Percentiles rank a stretch among this genome's conserved stretches.
Evolutionary conservation across 2,888 invertebrate genomes (phyloP).

Genomic region (Chaetoderma sp.): DNA sequence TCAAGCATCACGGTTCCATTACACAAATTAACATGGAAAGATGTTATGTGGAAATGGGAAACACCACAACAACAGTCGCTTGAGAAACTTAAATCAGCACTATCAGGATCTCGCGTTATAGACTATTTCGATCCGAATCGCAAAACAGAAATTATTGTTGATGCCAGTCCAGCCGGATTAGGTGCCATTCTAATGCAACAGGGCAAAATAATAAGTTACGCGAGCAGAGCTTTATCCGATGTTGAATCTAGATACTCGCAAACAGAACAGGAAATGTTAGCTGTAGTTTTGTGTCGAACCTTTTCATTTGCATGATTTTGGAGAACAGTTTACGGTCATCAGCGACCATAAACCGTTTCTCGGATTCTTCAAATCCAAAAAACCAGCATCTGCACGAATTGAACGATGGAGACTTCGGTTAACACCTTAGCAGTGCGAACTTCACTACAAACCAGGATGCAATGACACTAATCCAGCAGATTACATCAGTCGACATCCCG

Average conservation of each 20-base stretch:
- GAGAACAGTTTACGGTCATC: conserved; percentile 39
- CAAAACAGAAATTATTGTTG: conserved; percentile 39
- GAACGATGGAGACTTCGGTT: conserved; percentile 17
- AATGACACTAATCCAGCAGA: conserved; percentile 27
- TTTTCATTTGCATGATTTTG: conserved; percentile 49
- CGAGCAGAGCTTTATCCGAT: conserved; percentile 39
- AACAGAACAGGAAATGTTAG: conserved; percentile 47
- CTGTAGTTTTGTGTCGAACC: conserved; percentile 50
- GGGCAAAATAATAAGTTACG: conserved; percentile 37
- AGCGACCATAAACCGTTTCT: conserved; percentile 54
- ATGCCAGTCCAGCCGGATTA: conserved; percentile 44
- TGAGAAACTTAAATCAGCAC: conserved; percentile 33
- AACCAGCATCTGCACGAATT: conserved; percentile 36
- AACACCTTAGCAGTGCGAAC: conserved; percentile 12
- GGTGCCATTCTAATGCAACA: conserved; percentile 41
- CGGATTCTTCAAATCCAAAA: conserved; percentile 42
- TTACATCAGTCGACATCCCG: conserved; percentile 25
- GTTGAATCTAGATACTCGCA: conserved; percentile 45
- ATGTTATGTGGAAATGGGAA: conserved; percentile 33
- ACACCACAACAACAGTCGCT: conserved; percentile 28
- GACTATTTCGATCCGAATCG: conserved; percentile 37
- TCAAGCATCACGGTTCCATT: conserved; percentile 36
- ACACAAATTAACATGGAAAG: conserved; percentile 33
- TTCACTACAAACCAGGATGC: conserved; percentile 18
- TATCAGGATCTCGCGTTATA: conserved; percentile 34